Conservation (phyloP, 2,888 invertebrate genomes). For the Drosophila mercatorum region DNA sequence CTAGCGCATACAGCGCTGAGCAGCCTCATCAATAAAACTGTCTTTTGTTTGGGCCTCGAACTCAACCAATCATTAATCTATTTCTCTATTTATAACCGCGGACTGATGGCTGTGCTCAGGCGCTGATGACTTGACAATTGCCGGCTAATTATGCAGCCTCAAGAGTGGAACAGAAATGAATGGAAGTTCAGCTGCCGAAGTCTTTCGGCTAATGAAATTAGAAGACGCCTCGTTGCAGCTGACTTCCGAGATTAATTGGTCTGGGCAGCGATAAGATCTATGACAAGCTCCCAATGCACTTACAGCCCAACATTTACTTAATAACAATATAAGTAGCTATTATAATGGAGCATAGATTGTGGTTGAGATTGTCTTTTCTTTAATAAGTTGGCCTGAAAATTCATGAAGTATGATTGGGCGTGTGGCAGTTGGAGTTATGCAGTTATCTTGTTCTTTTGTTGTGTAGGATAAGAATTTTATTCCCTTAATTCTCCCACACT, state of each 20-base stretch:
- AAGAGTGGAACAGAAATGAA: background rate
- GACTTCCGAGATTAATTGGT: conserved; percentile 66
- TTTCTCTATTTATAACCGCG: conserved; percentile 61
- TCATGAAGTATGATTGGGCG: background rate
- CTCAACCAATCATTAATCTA: conserved; percentile 68
- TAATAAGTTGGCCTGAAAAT: background rate
- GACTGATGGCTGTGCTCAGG: conserved; percentile 42
- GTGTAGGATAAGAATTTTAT: background rate
- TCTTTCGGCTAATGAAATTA: conserved; percentile 44
- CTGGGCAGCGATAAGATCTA: conserved; percentile 35
- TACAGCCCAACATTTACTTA: conserved; percentile 3
- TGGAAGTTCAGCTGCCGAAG: conserved; percentile 31
- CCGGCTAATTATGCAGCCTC: conserved; percentile 67
- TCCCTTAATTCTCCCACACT: too few relatives aligned
- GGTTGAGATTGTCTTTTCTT: background rate
- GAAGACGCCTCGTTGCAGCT: conserved; percentile 28
- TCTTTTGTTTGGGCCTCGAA: conserved; percentile 38
- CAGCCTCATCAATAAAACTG: conserved; percentile 66
- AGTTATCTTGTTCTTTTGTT: background rate
- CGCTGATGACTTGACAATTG: conserved; percentile 70
- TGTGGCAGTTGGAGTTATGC: too few relatives aligned
- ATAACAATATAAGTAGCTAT: conserved; percentile 4
- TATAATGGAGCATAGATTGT: background rate
- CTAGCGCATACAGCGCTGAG: conserved; percentile 13
- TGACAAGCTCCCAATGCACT: conserved; percentile 2